Conservation (phyloP, 2,888 invertebrate genomes). For the Cephus sareptanus region DNA sequence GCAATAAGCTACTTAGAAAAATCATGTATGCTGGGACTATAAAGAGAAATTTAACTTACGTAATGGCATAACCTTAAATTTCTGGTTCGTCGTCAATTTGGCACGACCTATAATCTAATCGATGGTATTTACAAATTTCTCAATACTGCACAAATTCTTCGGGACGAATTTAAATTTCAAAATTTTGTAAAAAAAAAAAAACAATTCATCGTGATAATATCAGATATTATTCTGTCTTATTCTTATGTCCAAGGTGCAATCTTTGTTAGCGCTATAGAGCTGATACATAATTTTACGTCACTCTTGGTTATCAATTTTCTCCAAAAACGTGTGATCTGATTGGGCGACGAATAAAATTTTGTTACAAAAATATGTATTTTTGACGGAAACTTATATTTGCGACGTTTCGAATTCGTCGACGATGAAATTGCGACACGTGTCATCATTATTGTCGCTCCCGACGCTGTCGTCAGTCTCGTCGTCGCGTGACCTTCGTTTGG, state of each 20-base stretch:
- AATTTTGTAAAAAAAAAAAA: background rate
- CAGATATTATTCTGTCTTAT: background rate
- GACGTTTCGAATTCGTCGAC: background rate
- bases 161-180: background rate
- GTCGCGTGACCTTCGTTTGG: background rate
- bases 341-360: background rate
- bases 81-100: too few relatives aligned
- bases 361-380: background rate
- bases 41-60: background rate
- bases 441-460: background rate
- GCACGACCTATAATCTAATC: too few relatives aligned
- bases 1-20: background rate
- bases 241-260: background rate
- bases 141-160: background rate
- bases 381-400: background rate
- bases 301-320: background rate
- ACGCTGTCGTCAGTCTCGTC: conserved; percentile 2
- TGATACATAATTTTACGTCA: background rate
- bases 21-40: background rate
- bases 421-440: background rate
- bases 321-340: background rate
- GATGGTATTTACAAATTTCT: background rate
- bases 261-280: background rate
- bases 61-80: background rate
- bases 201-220: background rate